Conservation (phyloP, 2,797 vertebrate genomes). For the Acrossocheilus wenchowensis region DNA sequence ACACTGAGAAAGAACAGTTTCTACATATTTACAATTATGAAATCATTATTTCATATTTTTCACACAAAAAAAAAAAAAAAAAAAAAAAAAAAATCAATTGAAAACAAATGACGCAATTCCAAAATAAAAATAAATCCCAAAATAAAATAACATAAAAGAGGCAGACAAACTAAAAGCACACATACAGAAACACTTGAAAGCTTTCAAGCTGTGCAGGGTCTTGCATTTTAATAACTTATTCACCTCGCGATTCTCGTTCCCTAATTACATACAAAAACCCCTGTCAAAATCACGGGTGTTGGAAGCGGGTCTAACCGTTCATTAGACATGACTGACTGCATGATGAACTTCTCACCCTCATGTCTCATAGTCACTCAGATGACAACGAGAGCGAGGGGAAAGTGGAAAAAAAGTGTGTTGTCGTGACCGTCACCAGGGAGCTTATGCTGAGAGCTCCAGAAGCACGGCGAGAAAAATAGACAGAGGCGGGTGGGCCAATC, state of each 20-base stretch:
- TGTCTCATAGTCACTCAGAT: conserved; percentile 31
- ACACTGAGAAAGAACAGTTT: background rate
- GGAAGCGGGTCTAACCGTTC: conserved; percentile 39
- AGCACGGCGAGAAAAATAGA: conserved; percentile 49
- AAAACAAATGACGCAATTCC: background rate
- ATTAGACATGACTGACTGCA: conserved; percentile 48
- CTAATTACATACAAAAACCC: conserved; percentile 46
- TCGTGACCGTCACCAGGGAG: conserved; percentile 31
- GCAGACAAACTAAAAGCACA: background rate
- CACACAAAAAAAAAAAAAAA: background rate
- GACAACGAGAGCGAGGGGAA: background rate
- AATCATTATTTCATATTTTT: no score
- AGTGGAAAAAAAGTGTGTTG: background rate
- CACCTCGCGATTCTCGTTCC: background rate
- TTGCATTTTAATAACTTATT: conserved; percentile 17
- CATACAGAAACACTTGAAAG: background rate
- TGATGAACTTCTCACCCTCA: conserved; percentile 34
- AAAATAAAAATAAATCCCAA: background rate
- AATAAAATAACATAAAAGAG: no score
- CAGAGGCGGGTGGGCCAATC: conserved; percentile 48
- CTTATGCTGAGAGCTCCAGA: conserved; percentile 37
- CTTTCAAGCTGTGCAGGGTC: background rate
- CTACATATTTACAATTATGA: background rate
- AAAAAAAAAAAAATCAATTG: background rate
- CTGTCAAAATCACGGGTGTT: conserved; percentile 28